These are phyloP conservation scores for Eupelmus urozonus DNA, from an alignment of 2,888 invertebrate genomes.

Conservation along the genomic window DNA sequence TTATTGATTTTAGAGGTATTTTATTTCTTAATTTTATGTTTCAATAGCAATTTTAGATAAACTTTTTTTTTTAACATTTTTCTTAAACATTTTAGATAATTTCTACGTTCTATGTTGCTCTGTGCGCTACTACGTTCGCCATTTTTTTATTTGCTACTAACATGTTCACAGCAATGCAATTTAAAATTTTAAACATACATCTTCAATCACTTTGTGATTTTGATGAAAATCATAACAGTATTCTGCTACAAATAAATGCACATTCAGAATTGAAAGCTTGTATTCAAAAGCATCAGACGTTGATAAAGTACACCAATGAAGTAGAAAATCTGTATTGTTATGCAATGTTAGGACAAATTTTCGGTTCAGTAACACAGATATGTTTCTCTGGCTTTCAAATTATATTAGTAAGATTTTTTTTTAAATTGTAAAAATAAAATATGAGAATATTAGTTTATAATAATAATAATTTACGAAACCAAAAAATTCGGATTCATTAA, in stretches of 20 bases:
- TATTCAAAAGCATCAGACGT: conserved; percentile 52
- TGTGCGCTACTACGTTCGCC: conserved; percentile 43
- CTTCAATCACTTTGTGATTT: conserved; percentile 48
- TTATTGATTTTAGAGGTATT: conserved; percentile 59
- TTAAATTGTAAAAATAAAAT: background rate
- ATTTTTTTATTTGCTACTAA: conserved; percentile 54
- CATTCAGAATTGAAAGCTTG: conserved; percentile 43
- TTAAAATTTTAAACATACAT: conserved; percentile 52
- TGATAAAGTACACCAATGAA: conserved; percentile 58
- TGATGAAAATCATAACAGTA: background rate
- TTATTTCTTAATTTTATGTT: too few species aligned
- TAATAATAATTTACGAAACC: background rate
- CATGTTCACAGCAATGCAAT: conserved; percentile 56
- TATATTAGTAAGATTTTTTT: conserved; percentile 54
- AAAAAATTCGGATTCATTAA: background rate
- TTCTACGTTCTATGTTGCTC: conserved; percentile 13
- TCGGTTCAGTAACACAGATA: conserved; percentile 60
- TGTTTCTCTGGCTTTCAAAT: conserved; percentile 60
- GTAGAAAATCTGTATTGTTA: conserved; percentile 58
- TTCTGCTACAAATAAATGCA: conserved; percentile 1
- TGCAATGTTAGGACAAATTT: conserved; percentile 59
- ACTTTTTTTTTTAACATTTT: too few species aligned
- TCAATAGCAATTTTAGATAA: background rate
- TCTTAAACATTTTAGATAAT: conserved; percentile 33
- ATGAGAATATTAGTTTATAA: background rate